A percentile compares a stretch with the other conserved stretches of the same genome.
Evolutionary conservation across 2,797 vertebrate genomes (phyloP).

Genomic region (Cynopterus sphinx): DNA sequence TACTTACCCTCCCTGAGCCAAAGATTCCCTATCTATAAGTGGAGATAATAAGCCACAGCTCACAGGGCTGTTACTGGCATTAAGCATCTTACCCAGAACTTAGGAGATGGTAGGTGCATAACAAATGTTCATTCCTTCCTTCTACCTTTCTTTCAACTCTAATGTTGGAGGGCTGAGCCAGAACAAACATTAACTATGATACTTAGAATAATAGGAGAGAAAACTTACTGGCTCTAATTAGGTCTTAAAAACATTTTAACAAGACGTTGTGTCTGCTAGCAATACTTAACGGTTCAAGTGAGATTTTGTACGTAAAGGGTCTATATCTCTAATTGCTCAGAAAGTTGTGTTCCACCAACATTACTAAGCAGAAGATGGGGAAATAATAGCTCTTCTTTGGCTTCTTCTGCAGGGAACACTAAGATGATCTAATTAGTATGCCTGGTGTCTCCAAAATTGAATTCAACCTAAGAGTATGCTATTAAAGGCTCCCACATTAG

Average conservation of each 20-base stretch:
- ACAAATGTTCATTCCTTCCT: not conserved
- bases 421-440: constrained; percentile 84
- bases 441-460: constrained; percentile 86
- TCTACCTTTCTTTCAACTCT: not conserved
- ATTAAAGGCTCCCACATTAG: constrained; percentile 87
- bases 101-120: constrained; percentile 39
- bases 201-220: constrained; percentile 2
- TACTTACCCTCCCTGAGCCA: constrained; percentile 21
- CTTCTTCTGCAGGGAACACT: constrained; percentile 69
- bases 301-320: constrained; percentile 57
- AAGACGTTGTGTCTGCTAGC: constrained; percentile 46
- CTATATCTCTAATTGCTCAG: constrained; percentile 63
- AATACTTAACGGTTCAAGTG: constrained; percentile 64
- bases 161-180: not conserved
- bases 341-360: constrained; percentile 54
- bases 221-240: constrained; percentile 46
- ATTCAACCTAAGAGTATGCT: constrained; percentile 87
- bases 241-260: constrained; percentile 61
- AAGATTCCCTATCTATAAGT: constrained; percentile 28
- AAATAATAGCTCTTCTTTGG: constrained; percentile 70
- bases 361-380: constrained; percentile 59
- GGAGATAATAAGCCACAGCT: not conserved
- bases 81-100: not conserved
- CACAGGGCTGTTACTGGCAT: not conserved
- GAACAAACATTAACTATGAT: constrained; percentile 54